Percentiles rank a stretch among this genome's conserved stretches.
These are phyloP conservation scores for Sturnus vulgaris DNA, from an alignment of 2,113 vertebrate species.

Conservation along the genomic window DNA sequence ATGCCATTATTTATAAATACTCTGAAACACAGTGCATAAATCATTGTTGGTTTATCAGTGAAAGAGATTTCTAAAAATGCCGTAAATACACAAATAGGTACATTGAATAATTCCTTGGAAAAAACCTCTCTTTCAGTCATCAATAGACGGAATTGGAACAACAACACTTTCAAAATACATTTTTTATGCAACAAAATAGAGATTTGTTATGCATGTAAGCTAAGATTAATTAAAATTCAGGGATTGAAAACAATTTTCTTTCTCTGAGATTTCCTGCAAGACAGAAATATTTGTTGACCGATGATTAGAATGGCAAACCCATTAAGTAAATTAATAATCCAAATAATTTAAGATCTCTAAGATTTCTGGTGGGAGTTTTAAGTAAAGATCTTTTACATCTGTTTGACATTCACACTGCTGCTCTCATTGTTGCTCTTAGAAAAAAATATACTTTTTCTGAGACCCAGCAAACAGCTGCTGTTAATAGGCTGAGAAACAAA, in stretches of 20 bases:
- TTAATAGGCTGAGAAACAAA: neutral
- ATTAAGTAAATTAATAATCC: slow-evolving; percentile 26
- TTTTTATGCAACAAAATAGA: neutral
- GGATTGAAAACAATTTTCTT: neutral
- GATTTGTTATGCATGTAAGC: neutral
- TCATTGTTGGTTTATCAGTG: neutral
- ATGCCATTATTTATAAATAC: slow-evolving; percentile 25
- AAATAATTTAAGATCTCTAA: slow-evolving; percentile 14
- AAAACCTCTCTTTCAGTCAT: neutral
- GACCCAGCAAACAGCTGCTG: neutral
- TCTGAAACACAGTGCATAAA: neutral
- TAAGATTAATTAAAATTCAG: slow-evolving; percentile 22
- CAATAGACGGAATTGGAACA: neutral
- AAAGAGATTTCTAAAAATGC: neutral
- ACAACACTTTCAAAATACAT: neutral
- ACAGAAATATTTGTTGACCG: slow-evolving; percentile 24
- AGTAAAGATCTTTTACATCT: neutral
- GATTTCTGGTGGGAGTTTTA: slow-evolving; percentile 26
- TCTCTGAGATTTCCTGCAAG: neutral
- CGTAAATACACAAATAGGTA: neutral
- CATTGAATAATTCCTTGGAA: neutral
- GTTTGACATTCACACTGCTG: neutral
- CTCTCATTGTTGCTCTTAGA: neutral
- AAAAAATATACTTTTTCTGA: neutral
- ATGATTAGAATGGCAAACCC: neutral